Percentiles rank a stretch among this genome's conserved stretches.
Conservation (phyloP, 1,140 invertebrate species). For the Bombus polaris region DNA sequence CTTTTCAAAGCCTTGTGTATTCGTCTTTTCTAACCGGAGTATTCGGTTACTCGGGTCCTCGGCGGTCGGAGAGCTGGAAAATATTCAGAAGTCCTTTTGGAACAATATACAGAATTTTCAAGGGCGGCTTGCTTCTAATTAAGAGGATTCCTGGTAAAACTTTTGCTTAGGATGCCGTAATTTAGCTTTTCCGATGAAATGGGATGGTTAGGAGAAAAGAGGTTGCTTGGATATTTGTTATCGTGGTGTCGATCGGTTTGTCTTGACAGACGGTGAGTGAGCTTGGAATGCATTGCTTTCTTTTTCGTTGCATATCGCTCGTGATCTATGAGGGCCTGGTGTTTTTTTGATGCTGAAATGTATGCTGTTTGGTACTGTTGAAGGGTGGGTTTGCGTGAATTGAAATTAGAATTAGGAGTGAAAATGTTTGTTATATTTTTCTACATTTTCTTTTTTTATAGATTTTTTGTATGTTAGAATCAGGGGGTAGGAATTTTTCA, state of each 20-base stretch:
- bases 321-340: neutral
- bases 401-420: neutral
- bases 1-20: slow-evolving; percentile 52
- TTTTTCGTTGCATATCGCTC: neutral
- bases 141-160: slow-evolving; percentile 16
- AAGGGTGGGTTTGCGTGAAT: neutral
- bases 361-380: no score
- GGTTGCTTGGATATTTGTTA: neutral
- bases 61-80: slow-evolving; percentile 25
- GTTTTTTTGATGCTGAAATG: neutral
- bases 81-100: neutral
- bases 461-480: neutral
- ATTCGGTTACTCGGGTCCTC: slow-evolving; percentile 72
- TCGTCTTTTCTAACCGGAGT: slow-evolving; percentile 44
- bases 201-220: neutral
- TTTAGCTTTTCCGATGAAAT: neutral
- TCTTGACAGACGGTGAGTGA: neutral
- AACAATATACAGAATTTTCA: slow-evolving; percentile 31
- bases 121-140: slow-evolving; percentile 23
- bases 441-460: no score
- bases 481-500: neutral
- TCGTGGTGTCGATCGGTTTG: neutral
- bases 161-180: neutral
- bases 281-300: neutral
- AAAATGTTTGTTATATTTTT: neutral